These are phyloP conservation scores for Datnioides undecimradiatus DNA, from an alignment of 2,113 vertebrate genomes.

Conservation along the genomic window DNA sequence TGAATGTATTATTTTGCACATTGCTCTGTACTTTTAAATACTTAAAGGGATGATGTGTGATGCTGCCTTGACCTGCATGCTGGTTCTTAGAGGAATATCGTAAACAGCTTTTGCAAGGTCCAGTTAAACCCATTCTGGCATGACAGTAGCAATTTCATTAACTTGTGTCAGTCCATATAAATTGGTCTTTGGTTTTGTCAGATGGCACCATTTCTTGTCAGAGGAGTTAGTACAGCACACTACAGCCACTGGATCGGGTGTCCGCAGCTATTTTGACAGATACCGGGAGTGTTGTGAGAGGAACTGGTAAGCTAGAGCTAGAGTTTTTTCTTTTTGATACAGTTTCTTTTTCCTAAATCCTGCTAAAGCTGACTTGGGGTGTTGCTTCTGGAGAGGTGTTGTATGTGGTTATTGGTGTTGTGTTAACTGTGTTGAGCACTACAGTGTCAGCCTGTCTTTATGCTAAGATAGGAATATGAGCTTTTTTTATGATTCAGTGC, in stretches of 20 bases:
- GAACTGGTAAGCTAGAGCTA: background rate
- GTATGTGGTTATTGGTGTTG: background rate
- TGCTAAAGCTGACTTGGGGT: background rate
- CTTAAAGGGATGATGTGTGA: background rate
- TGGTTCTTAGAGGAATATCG: constrained; percentile 14
- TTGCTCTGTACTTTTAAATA: background rate
- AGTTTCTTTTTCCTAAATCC: background rate
- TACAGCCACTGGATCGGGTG: background rate
- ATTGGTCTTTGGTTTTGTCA: background rate
- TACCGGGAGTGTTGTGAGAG: background rate
- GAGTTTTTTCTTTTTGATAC: background rate
- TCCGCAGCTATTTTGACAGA: background rate
- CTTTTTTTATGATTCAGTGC: background rate
- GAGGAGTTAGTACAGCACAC: background rate
- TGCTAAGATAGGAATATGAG: too few species aligned
- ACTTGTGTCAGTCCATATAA: constrained; percentile 24
- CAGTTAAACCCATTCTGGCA: constrained; percentile 35
- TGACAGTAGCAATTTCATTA: background rate
- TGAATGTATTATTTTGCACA: background rate
- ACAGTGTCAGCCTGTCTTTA: background rate
- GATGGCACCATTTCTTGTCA: background rate
- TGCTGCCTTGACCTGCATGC: background rate
- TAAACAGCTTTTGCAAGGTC: constrained; percentile 29
- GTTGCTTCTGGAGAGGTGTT: background rate
- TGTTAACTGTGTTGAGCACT: background rate